A percentile compares a stretch with the other conserved stretches of the same genome.
Evolutionary conservation across 2,113 vertebrate genomes (phyloP).

Genomic region (Oncorhynchus clarkii): DNA sequence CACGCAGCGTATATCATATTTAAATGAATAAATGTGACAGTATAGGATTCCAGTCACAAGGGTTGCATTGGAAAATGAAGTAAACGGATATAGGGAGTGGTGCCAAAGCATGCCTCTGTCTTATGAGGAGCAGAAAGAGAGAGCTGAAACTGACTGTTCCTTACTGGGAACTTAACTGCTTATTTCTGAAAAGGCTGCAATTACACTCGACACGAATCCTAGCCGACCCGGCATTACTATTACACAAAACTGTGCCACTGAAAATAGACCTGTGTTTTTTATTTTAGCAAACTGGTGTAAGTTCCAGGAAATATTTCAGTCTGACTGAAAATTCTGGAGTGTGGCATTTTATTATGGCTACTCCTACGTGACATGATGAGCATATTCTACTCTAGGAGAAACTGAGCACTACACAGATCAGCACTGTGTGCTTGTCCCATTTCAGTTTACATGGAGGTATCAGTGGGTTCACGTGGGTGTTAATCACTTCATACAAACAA

Average conservation of each 20-base stretch:
- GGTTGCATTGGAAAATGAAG: constrained; percentile 34
- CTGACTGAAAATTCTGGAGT: background rate
- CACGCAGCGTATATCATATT: constrained; percentile 1
- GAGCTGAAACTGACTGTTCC: constrained; percentile 36
- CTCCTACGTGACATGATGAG: background rate
- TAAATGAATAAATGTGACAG: constrained; percentile 28
- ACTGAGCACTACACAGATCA: background rate
- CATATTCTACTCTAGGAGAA: background rate
- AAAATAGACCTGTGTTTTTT: constrained; percentile 55
- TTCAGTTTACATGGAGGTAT: background rate
- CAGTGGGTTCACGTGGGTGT: background rate
- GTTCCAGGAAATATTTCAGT: constrained; percentile 20
- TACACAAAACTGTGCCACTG: constrained; percentile 43
- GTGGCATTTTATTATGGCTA: background rate
- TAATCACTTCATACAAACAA: background rate
- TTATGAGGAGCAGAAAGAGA: constrained; percentile 17
- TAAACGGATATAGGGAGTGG: constrained; percentile 35
- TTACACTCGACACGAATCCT: constrained; percentile 38
- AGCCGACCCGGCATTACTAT: constrained; percentile 44
- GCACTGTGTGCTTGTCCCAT: background rate
- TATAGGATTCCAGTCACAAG: constrained; percentile 37
- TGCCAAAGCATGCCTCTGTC: constrained; percentile 23
- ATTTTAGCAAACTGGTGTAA: constrained; percentile 46
- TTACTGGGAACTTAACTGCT: constrained; percentile 16
- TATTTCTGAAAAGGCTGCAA: constrained; percentile 52